A percentile compares a stretch with the other conserved stretches of the same genome.
Evolutionary conservation across 1,140 invertebrate genomes (phyloP).

Genomic region (Drosophila oshimai): DNA sequence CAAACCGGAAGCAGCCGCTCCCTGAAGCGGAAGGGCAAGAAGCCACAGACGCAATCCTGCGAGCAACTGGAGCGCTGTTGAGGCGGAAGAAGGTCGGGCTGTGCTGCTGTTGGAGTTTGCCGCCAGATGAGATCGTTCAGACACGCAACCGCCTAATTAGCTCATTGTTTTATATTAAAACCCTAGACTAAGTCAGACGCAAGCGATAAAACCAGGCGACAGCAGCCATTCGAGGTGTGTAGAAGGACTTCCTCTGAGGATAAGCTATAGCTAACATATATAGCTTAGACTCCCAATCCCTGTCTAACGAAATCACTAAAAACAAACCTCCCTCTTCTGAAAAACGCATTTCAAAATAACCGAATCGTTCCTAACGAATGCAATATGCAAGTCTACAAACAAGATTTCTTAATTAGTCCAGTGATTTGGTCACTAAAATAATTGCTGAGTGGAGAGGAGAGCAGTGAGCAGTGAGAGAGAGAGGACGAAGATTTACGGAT

Average conservation of each 20-base stretch:
- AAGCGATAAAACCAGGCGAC: neutral
- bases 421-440: slow-evolving; percentile 1
- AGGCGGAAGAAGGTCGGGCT: neutral
- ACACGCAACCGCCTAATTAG: slow-evolving; percentile 9
- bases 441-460: neutral
- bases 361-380: slow-evolving; percentile 16
- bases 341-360: neutral
- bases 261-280: neutral
- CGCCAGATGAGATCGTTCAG: slow-evolving; percentile 2
- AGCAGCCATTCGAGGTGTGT: slow-evolving; percentile 1
- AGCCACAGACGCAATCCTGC: slow-evolving; percentile 71
- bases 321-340: neutral
- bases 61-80: slow-evolving; percentile 73
- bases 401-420: slow-evolving; percentile 2
- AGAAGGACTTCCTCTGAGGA: neutral
- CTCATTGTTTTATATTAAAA: slow-evolving; percentile 80
- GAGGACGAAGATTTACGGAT: neutral
- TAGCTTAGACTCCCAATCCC: neutral
- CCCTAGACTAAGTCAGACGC: slow-evolving; percentile 46
- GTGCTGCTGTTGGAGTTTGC: slow-evolving; percentile 22
- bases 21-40: slow-evolving; percentile 56
- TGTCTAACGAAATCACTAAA: slow-evolving; percentile 1
- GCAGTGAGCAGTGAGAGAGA: neutral
- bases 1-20: slow-evolving; percentile 20
- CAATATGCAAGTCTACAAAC: neutral